phyloP scores from a whole-genome alignment of 2,888 invertebrate genomes.

The Leucozona laternaria region DNA sequence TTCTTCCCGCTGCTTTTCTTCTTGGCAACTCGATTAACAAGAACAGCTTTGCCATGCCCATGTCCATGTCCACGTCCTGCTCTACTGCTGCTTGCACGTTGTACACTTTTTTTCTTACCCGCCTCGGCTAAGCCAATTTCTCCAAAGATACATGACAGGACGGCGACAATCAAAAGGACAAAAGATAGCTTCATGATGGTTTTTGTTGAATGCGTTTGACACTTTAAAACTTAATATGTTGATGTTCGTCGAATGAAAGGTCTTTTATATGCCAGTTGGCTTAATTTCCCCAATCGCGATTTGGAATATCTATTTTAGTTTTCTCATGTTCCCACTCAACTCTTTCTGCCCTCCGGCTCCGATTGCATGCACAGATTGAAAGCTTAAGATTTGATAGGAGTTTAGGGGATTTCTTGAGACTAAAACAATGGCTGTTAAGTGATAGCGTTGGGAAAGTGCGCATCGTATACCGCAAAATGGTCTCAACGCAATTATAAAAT shows the following conservation, averaged over 20 bases:
- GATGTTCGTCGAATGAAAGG: constrained; percentile 3
- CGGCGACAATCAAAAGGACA: constrained; percentile 52
- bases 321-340: constrained; percentile 8
- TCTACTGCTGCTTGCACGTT: constrained; percentile 18
- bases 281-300: constrained; percentile 23
- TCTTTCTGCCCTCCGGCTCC: neutral
- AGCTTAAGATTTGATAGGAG: neutral
- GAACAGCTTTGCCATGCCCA: constrained; percentile 17
- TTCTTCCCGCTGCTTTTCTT: constrained; percentile 57
- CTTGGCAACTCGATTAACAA: constrained; percentile 1
- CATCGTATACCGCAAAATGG: constrained; percentile 31
- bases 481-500: constrained; percentile 18
- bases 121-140: constrained; percentile 50
- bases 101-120: constrained; percentile 56
- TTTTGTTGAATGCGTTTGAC: neutral
- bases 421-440: constrained; percentile 43
- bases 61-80: constrained; percentile 14
- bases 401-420: constrained; percentile 33
- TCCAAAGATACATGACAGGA: constrained; percentile 57
- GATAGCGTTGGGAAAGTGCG: constrained; percentile 44
- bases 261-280: constrained; percentile 52
- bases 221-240: constrained; percentile 36
- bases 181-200: constrained; percentile 57
- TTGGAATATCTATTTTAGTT: constrained; percentile 15
- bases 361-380: neutral